Percentiles rank a stretch among this genome's conserved stretches.
These are phyloP conservation scores for Eilema depressum DNA, from an alignment of 2,888 invertebrate genomes.

Conservation along the genomic window DNA sequence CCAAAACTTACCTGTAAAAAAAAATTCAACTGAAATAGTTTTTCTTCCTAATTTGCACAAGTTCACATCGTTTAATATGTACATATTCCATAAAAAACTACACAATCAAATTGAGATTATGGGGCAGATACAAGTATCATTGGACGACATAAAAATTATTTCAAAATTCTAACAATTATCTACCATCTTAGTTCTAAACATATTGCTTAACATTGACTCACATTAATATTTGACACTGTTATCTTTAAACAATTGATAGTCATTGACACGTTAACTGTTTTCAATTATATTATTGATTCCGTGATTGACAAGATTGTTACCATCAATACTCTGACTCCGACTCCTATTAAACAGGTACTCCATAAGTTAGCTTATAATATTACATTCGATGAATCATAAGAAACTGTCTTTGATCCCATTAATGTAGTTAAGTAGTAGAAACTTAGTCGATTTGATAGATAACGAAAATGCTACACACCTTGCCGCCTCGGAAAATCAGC, in stretches of 20 bases:
- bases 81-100: conserved; percentile 1
- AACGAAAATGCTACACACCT: no score
- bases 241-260: conserved; percentile 23
- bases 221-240: conserved; percentile 62
- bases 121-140: not conserved
- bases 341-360: not conserved
- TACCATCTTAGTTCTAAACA: conserved; percentile 32
- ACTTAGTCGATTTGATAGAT: not conserved
- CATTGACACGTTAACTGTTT: conserved; percentile 18
- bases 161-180: conserved; percentile 20
- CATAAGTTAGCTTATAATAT: not conserved
- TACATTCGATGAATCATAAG: conserved; percentile 4
- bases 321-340: not conserved
- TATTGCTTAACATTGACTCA: conserved; percentile 75
- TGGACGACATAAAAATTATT: conserved; percentile 15
- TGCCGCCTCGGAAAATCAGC: no score
- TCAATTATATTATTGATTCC: not conserved
- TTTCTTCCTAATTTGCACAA: not conserved
- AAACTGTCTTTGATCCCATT: not conserved
- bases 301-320: not conserved
- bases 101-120: not conserved
- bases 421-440: not conserved
- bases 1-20: not conserved
- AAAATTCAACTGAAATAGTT: not conserved
- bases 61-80: not conserved